These are phyloP conservation scores for Ganaspis brasiliensis DNA, from an alignment of 2,888 invertebrate genomes.

Conservation along the genomic window DNA sequence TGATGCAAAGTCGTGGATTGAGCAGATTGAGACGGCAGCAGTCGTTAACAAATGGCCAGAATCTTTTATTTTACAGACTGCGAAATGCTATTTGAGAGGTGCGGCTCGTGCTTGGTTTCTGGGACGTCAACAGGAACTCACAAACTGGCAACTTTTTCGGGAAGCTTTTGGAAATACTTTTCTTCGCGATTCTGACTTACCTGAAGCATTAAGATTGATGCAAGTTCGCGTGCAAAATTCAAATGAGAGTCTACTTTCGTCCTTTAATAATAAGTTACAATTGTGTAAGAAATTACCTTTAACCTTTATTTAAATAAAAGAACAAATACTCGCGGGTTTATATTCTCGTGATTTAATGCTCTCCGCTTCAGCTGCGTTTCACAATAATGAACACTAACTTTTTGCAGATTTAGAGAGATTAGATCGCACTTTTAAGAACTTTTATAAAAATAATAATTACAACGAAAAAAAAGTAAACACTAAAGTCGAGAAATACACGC, in stretches of 20 bases:
- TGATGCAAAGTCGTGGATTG: conserved; percentile 51
- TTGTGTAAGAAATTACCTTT: conserved; percentile 52
- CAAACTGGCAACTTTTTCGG: conserved; percentile 49
- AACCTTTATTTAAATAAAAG: conserved; percentile 52
- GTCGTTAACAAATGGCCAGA: conserved; percentile 55
- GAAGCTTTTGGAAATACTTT: conserved; percentile 50
- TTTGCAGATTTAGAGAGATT: too few species aligned
- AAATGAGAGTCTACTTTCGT: conserved; percentile 47
- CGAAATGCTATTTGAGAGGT: conserved; percentile 51
- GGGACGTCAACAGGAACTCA: conserved; percentile 44
- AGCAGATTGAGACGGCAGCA: conserved; percentile 55
- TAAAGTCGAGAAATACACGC: too few species aligned
- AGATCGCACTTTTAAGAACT: too few species aligned
- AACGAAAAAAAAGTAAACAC: too few species aligned
- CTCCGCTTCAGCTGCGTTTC: conserved; percentile 10
- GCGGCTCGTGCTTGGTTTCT: conserved; percentile 54
- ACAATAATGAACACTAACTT: too few species aligned
- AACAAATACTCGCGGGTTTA: neutral
- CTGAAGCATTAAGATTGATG: conserved; percentile 55
- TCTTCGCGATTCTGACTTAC: conserved; percentile 38
- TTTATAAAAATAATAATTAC: too few species aligned
- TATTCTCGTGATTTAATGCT: conserved; percentile 51
- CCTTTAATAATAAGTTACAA: conserved; percentile 55
- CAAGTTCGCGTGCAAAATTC: conserved; percentile 46
- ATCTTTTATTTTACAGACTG: conserved; percentile 49